Conservation (phyloP, 2,113 vertebrate species). For the Motacilla tschutschensis region DNA sequence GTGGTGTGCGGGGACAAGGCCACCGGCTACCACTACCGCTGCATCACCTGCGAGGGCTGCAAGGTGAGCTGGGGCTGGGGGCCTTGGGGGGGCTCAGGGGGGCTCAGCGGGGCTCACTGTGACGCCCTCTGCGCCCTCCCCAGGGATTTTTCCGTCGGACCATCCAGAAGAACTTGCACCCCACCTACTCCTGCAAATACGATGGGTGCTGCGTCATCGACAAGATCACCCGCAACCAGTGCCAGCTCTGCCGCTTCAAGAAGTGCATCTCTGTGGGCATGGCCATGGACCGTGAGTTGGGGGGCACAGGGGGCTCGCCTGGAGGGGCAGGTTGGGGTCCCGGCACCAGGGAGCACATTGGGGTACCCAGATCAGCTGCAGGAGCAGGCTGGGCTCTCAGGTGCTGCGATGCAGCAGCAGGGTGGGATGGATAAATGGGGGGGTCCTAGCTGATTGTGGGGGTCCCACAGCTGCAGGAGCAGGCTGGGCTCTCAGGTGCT, state of each 20-base stretch:
- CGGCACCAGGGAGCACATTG: fast-evolving
- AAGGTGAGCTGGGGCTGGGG: slow-evolving; percentile 72
- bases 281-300: slow-evolving; percentile 81
- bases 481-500: too few relatives aligned
- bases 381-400: background rate
- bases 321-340: background rate
- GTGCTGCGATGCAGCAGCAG: fast-evolving
- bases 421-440: background rate
- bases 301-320: background rate
- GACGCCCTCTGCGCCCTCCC: background rate
- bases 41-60: slow-evolving; percentile 96
- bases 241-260: slow-evolving; percentile 96
- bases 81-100: background rate
- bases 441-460: background rate
- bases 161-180: slow-evolving; percentile 97
- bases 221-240: slow-evolving; percentile 98
- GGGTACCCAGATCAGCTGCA: background rate
- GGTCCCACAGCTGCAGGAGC: too few relatives aligned
- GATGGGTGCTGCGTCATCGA: slow-evolving; percentile 95
- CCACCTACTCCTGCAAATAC: slow-evolving; percentile 93
- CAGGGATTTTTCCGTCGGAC: slow-evolving; percentile 97
- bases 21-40: slow-evolving; percentile 95
- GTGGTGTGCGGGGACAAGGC: slow-evolving; percentile 94
- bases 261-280: slow-evolving; percentile 92
- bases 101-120: background rate